Evolutionary conservation across 2,113 vertebrate species (phyloP), one percentile per base, ranked within the genome.

Genomic region (Takifugu bimaculatus): DNA sequence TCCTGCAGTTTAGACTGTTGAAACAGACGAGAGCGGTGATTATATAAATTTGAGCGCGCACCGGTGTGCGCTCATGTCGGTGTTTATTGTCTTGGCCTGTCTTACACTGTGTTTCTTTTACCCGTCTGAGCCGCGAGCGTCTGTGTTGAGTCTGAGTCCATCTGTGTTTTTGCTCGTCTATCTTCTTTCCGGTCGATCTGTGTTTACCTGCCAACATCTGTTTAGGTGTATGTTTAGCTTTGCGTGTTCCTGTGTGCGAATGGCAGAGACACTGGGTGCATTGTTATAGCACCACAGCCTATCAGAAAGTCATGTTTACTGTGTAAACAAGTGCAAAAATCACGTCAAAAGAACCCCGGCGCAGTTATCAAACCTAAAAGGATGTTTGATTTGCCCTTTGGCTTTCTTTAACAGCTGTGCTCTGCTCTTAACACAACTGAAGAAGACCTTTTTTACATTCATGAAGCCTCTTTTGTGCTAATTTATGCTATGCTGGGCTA

Each of bases 1-100:
- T 71, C 79, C 74, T 79, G 63, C 70, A 82, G 72, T 85, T 82
- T 85, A 65, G 76, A 68, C 62, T 70, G 9, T 80, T 52, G 59
- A 80, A 68, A 73, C 77, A 48, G 56, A 70, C 47, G 27, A 81
- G 79, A 80, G 79, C 15, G 5, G 61, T 81, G 75, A 84, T 86
- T 86, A 84, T 77, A 82, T 54, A 73, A 58, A 79, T 84, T 78
- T 70, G 60, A 50, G 49, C 72, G 15, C 51, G 65, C 48, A 26
- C 29, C 35, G 11, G 35, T 39, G 78, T 63, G 54, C 57, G 50
- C 67, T 47, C 42, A 1, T 59, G 45, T 75, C 50, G 72, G 55
- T 65, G 69, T 68, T 55, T 67, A 14, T 70, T 52, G 71, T 58
- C 78, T 59, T 68, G 58, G 60, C 56, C 57, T n/a, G 15, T 50